Base-by-base conservation (phyloP, 53 echinoderm and acorn worm species). In the Henricia sp. region DNA sequence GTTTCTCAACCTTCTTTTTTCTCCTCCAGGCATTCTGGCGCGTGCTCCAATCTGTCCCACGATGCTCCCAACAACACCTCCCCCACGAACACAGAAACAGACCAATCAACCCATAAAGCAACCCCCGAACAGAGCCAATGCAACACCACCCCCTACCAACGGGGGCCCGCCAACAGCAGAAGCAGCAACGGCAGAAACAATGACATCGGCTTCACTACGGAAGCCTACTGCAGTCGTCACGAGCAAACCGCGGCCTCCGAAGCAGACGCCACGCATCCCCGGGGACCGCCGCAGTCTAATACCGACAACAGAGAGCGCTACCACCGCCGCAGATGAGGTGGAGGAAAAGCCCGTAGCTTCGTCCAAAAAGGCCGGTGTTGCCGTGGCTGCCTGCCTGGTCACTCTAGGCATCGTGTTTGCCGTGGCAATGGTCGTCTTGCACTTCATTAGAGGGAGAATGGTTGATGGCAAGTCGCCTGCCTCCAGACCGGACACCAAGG, bases 341-440 rank as follows among this genome's bases (percentile, higher is more conserved):
- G 14, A 30, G 1, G 78, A 63, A 46, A 60, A 32, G 26, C 33
- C 78, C 17, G 78, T 78, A 10, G 26, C 62, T 0, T 48, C 78
- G 17, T 78, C 78, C 29, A 78, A 78, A 63, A 42, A 20, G 48
- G 78, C 78, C 14, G 78, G 78, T 11, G 41, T 78, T 2, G 78
- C 63, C 5, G 37, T 78, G 6, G 78, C 78, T 0, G 78, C 63
- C 62, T 78, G 78, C 48, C 62, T 78, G 50, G 64, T 78, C 2
- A 38, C 78, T 3, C n/a, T 78, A 14, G 78, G 78, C 2, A 60
- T 78, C 21, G 33, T 78, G 48, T 78, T 60, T 63, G 78, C 78
- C 10, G 30, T 63, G 28, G 63, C 28, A 9, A 43, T 78, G 78
- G 3, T 78, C 62, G 44, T 63, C 6, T 21, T 63, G 46, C 78